phyloP scores from a whole-genome alignment of 2,113 vertebrate species.

The Accipiter cooperii region DNA sequence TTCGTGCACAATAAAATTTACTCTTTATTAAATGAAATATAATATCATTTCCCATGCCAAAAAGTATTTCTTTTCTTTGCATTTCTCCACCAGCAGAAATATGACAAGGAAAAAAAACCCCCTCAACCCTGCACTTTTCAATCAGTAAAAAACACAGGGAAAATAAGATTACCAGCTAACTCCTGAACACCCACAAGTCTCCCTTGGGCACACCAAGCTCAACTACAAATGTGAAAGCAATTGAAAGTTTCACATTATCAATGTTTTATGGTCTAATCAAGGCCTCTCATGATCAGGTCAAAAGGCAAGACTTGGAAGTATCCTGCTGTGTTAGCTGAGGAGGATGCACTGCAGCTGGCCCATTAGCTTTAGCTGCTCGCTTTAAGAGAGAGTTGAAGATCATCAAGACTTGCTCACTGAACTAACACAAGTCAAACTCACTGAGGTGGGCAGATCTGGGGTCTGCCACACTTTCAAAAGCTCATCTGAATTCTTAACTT shows the following conservation, averaged over 20 bases:
- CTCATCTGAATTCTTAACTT: background rate
- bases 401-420: background rate
- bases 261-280: conserved; percentile 19
- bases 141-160: background rate
- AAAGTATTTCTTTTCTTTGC: conserved; percentile 21
- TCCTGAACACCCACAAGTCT: background rate
- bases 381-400: conserved; percentile 19
- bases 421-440: background rate
- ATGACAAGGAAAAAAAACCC: background rate
- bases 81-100: conserved; percentile 10
- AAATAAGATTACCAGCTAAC: background rate
- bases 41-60: conserved; percentile 41
- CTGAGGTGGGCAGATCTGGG: background rate
- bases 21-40: conserved; percentile 63
- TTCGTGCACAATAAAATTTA: conserved; percentile 45
- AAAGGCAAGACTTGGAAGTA: conserved; percentile 31
- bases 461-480: background rate
- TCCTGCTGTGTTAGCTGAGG: background rate
- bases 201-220: background rate
- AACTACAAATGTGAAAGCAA: background rate
- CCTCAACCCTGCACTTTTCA: background rate
- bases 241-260: background rate
- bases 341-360: background rate
- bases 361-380: background rate
- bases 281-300: conserved; percentile 13